These are phyloP conservation scores for Callorhinus ursinus DNA, from an alignment of 2,113 vertebrate genomes.

Conservation along the genomic window DNA sequence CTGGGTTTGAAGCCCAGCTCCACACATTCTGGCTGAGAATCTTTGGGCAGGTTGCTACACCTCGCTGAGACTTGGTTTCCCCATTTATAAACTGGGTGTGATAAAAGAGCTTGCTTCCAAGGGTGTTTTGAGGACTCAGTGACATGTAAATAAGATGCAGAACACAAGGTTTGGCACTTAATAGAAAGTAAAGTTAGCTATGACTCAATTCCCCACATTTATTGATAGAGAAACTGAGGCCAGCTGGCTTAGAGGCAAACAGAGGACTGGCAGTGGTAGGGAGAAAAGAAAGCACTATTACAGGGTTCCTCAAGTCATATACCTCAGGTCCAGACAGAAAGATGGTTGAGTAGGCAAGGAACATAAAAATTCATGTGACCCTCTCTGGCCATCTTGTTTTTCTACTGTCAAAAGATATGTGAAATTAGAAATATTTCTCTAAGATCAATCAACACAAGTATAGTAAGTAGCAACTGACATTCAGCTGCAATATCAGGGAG, in stretches of 20 bases:
- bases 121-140: neutral
- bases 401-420: neutral
- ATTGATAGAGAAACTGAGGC: neutral
- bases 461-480: neutral
- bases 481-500: neutral
- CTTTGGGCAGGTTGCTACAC: neutral
- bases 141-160: neutral
- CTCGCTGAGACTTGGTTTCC: neutral
- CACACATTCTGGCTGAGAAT: neutral
- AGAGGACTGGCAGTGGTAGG: neutral
- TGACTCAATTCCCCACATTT: neutral
- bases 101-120: neutral
- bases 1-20: neutral
- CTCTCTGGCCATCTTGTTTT: neutral
- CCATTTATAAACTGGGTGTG: neutral
- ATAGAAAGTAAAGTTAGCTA: neutral
- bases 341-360: neutral
- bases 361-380: neutral
- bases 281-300: neutral
- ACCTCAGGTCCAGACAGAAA: neutral
- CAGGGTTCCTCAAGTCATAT: neutral
- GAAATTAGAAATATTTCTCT: constrained; percentile 12
- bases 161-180: neutral
- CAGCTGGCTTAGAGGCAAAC: neutral
- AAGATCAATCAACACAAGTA: neutral